Evolutionary conservation across 2,888 invertebrate species (phyloP).

Genomic region (Strigamia maritima): DNA sequence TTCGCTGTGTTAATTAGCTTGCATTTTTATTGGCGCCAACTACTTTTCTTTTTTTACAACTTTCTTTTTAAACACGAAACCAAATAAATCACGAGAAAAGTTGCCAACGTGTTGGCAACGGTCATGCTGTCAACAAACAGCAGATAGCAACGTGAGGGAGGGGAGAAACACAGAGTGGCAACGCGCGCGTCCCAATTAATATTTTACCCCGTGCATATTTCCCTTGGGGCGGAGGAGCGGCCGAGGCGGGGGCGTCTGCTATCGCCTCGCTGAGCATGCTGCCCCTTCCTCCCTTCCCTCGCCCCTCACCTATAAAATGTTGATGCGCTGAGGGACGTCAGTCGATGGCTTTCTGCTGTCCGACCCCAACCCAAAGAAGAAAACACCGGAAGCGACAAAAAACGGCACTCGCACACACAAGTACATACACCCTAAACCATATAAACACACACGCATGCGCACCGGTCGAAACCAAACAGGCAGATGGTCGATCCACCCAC

Average conservation of each 20-base stretch:
- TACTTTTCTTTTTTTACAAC: not conserved
- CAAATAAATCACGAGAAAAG: not conserved
- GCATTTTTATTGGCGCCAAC: conserved; percentile 5
- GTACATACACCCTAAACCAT: not conserved
- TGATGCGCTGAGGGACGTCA: not conserved
- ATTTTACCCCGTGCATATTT: not conserved
- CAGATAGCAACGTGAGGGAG: not conserved
- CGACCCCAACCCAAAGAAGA: not conserved
- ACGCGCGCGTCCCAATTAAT: not conserved
- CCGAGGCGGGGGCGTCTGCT: not conserved
- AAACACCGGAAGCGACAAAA: not conserved
- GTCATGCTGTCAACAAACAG: not conserved
- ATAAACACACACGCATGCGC: not conserved
- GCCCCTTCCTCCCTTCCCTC: not conserved
- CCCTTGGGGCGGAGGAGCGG: not conserved
- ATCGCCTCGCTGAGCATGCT: not conserved
- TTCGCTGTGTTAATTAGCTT: not conserved
- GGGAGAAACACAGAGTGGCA: not conserved
- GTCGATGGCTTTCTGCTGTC: not conserved
- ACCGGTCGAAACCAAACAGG: not conserved
- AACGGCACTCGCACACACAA: not conserved
- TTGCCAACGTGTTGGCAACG: not conserved
- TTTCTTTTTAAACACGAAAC: not conserved
- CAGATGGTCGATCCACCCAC: not conserved
- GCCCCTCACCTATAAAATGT: not conserved